Base-by-base conservation (phyloP, 2,888 invertebrate species). In the Philhelius pedissequus region DNA sequence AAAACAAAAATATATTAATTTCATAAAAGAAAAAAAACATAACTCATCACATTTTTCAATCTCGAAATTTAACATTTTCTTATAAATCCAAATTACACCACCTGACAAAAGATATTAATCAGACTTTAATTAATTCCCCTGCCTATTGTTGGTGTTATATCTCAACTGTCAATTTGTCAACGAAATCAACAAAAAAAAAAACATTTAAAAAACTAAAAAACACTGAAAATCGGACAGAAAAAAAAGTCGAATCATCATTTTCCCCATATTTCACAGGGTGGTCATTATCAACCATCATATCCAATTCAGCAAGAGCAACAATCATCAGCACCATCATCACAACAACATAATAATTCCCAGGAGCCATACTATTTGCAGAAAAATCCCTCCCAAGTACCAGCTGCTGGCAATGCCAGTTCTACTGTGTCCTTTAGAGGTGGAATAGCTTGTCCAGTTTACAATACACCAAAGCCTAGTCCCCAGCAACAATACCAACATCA, bases 241-340 rank as follows among this genome's bases (percentile, higher is more conserved):
- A 75, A 71, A 62, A 75, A 84, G 13, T 56, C 56, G 35, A 56
- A 56, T 56, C 56, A 80, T 80, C 84, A 84, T 84, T 84, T 84
- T 80, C 80, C 84, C 68, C 84, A 84, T 84, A 56, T 84, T 84
- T 75, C 84, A 76, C 84, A 84, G 84, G 84, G 75, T 76, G 84
- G 80, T 84, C 80, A 84, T 76, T 70, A 86, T 80, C 86, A 83
- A 58, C 80, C 87, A 82, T 80, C 87, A 66, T 73, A 87, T 87
- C 86, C 86, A 69, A 82, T 58, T 75, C 84, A 86, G 35, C 84
- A 70, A 64, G 77, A 79, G 58, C 82, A 79, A 58, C 82, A 86
- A 80, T 86, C 83, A 38, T 87, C 86, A 56, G 56, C 73, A 54
- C 25, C 69, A 82, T 43, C 60, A 48, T 30, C 54, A 40, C 83